A percentile compares a stretch with the other conserved stretches of the same genome.
These are phyloP conservation scores for Tricholaema leucomelas DNA, from an alignment of 2,113 vertebrate genomes.

Conservation along the genomic window DNA sequence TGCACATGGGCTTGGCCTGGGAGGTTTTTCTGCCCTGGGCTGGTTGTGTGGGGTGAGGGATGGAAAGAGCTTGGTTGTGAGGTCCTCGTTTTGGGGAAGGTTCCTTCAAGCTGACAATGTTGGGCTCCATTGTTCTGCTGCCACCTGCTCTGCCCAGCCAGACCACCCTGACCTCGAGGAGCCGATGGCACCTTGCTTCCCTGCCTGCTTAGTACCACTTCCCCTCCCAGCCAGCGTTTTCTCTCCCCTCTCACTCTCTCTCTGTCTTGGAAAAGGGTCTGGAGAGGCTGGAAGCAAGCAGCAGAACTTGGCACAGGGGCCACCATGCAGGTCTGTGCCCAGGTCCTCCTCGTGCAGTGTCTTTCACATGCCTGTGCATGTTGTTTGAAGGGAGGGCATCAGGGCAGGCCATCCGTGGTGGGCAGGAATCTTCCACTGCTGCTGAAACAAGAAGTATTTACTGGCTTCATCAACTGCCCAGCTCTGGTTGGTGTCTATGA, in stretches of 20 bases:
- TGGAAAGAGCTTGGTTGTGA: neutral
- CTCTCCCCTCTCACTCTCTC: neutral
- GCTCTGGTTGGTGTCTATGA: slow-evolving; percentile 67
- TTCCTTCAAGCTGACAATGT: neutral
- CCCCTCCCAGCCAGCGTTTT: accelerated
- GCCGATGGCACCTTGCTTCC: accelerated
- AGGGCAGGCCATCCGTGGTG: neutral
- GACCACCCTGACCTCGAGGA: neutral
- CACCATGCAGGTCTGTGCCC: neutral
- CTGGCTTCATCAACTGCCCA: slow-evolving; percentile 56
- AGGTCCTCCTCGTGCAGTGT: accelerated
- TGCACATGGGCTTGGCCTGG: neutral
- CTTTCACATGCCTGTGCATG: neutral
- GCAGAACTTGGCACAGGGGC: neutral
- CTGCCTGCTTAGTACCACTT: neutral
- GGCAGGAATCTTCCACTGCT: slow-evolving; percentile 44
- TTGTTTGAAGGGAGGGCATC: neutral
- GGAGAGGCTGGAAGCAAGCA: neutral
- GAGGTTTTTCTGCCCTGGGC: neutral
- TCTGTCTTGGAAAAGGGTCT: accelerated
- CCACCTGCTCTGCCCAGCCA: accelerated
- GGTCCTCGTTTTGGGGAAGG: neutral
- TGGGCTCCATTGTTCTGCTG: accelerated
- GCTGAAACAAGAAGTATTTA: slow-evolving; percentile 48
- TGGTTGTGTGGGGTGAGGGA: neutral